Percentiles rank a stretch among this genome's conserved stretches.
phyloP scores from a whole-genome alignment of 2,888 invertebrate species.

The Macrophya annulata region DNA sequence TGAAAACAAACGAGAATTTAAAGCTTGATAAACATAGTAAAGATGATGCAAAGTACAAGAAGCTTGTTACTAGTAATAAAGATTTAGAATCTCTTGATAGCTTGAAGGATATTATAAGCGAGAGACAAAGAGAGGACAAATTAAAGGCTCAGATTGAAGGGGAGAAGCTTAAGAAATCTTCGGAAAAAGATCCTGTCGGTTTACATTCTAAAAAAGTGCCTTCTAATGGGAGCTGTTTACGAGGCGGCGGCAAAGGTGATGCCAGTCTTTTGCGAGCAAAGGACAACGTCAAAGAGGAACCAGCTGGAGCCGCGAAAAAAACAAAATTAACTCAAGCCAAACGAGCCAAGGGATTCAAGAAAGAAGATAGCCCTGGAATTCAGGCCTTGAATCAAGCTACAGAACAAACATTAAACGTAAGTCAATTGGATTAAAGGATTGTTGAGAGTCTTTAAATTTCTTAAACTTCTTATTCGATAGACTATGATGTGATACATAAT shows the following conservation, averaged over 20 bases:
- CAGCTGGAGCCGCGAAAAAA: slow-evolving; percentile 64
- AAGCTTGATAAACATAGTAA: slow-evolving; percentile 80
- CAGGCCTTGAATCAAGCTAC: slow-evolving; percentile 88
- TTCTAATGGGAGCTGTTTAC: slow-evolving; percentile 77
- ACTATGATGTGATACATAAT: neutral
- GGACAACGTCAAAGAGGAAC: slow-evolving; percentile 70
- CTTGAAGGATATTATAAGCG: slow-evolving; percentile 76
- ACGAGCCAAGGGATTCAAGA: slow-evolving; percentile 72
- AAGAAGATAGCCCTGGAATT: slow-evolving; percentile 81
- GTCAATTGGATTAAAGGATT: slow-evolving; percentile 49
- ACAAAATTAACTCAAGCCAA: slow-evolving; percentile 70
- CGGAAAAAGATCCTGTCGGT: slow-evolving; percentile 68
- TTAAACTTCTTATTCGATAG: neutral
- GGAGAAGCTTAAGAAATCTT: slow-evolving; percentile 72
- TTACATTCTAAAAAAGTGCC: slow-evolving; percentile 78
- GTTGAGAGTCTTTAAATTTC: neutral
- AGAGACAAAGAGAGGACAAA: slow-evolving; percentile 75
- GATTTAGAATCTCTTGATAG: slow-evolving; percentile 77
- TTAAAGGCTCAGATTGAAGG: slow-evolving; percentile 71
- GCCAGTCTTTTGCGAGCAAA: slow-evolving; percentile 73
- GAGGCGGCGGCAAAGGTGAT: slow-evolving; percentile 72
- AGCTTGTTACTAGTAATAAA: slow-evolving; percentile 72
- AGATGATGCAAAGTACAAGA: slow-evolving; percentile 72
- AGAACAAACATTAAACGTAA: slow-evolving; percentile 84
- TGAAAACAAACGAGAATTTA: slow-evolving; percentile 79